These are phyloP conservation scores for Silurus asotus DNA, from an alignment of 2,113 vertebrate species.

Conservation along the genomic window DNA sequence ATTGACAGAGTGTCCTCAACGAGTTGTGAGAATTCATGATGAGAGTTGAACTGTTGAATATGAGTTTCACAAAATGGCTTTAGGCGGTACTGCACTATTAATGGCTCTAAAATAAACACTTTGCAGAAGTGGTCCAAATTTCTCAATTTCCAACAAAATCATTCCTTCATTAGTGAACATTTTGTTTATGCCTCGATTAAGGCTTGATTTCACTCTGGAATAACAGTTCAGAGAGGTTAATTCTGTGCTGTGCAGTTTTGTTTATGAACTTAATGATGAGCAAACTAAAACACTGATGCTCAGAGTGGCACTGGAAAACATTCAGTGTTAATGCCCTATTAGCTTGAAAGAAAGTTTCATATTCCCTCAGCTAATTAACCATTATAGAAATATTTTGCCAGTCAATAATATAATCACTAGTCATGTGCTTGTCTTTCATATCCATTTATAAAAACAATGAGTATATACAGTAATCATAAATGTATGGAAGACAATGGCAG, in stretches of 20 bases:
- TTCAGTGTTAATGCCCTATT: background rate
- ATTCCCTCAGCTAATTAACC: background rate
- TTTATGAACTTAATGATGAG: background rate
- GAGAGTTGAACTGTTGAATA: conserved; percentile 1
- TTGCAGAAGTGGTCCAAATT: background rate
- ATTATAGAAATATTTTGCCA: background rate
- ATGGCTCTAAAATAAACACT: background rate
- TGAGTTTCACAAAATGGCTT: conserved; percentile 13
- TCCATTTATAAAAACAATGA: background rate
- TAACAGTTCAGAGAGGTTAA: background rate
- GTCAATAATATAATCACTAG: background rate
- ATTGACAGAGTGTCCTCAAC: background rate
- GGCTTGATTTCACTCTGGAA: background rate
- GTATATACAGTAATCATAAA: background rate
- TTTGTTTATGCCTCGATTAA: background rate
- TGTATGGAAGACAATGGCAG: no score
- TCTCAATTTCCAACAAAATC: background rate
- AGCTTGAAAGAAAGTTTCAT: background rate
- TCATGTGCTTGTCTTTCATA: background rate
- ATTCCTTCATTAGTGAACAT: background rate
- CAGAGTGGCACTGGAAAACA: background rate
- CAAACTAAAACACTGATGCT: background rate
- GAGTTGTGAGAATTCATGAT: background rate
- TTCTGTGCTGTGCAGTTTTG: background rate
- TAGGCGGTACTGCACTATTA: background rate